Evolutionary conservation across 2,797 vertebrate genomes (phyloP), one percentile per base, ranked within the genome.

Genomic region (Pseudomugil gertrudae): DNA sequence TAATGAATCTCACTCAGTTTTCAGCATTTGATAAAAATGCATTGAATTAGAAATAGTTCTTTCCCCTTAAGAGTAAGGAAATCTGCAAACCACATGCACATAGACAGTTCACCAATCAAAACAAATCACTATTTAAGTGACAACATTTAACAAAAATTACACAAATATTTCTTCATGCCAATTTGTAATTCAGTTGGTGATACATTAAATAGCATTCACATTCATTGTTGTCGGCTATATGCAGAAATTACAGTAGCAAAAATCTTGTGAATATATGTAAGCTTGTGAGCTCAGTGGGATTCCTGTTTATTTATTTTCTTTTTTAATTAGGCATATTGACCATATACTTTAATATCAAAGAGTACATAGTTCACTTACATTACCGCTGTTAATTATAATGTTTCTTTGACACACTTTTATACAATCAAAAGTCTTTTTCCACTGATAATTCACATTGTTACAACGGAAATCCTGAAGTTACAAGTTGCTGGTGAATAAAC

Each of bases 381-480:
- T 23, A 9, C 21, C 3, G 4, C 8, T 21, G 2, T 21, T 13
- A 10, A 3, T 62, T 57, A 15, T 24, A 45, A 21, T 2, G 4
- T 0, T 36, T 24, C 23, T 4, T 23, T 33, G 10, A 1, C 36
- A 30, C 8, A 23, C 19, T 13, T 27, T 11, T 14, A n/a, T 43
- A 54, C 30, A 52, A 13, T 15, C 40, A 10, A 33, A 24, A 40
- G 0, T 29, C 14, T 66, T 63, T 73, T 52, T 56, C 45, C n/a
- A 4, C 17, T 2, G 14, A 61, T 10, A 43, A 5, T 43, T n/a
- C 40, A 43, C n/a, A 7, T 13, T 45, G 9, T 30, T 9, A 32
- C 4, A 5, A 32, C 8, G 5, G 8, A 32, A 32, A 30, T 30
- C 48, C 7, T 27, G 13, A 67, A 57, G 50, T 72, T 79, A 48